Conservation (phyloP, 2,797 vertebrate genomes). For the Myiothlypis coronata region DNA sequence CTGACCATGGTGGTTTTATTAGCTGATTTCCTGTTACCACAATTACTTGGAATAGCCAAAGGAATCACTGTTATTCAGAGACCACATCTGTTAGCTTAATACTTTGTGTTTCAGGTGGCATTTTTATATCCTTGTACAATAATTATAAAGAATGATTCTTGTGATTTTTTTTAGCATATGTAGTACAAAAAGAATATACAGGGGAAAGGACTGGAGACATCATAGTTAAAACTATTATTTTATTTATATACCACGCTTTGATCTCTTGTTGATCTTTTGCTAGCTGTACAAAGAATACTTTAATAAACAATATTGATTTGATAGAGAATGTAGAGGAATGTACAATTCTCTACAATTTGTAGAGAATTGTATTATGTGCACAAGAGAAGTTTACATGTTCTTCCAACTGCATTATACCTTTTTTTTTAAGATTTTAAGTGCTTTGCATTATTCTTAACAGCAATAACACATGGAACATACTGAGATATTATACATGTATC, state of each 20-base stretch:
- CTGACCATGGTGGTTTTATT: neutral
- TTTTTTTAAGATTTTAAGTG: neutral
- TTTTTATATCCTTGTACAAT: neutral
- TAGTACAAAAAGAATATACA: neutral
- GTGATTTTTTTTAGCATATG: neutral
- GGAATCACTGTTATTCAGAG: neutral
- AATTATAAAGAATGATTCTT: conserved; percentile 30
- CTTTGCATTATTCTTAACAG: conserved; percentile 13
- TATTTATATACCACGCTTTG: neutral
- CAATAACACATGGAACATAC: neutral
- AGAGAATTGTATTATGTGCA: neutral
- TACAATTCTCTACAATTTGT: too few relatives aligned
- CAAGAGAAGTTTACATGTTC: neutral
- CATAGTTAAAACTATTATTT: neutral
- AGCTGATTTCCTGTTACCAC: neutral
- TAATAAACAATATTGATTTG: neutral
- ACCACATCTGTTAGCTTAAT: neutral
- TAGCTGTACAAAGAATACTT: neutral
- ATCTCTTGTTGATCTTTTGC: neutral
- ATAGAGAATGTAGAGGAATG: neutral
- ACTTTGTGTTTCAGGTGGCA: conserved; percentile 26
- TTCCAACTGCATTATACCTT: neutral
- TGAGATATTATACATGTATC: neutral
- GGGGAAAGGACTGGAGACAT: neutral
- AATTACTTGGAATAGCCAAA: neutral